Base-by-base conservation (phyloP, 2,888 invertebrate species). In the Drosophila limbata region DNA sequence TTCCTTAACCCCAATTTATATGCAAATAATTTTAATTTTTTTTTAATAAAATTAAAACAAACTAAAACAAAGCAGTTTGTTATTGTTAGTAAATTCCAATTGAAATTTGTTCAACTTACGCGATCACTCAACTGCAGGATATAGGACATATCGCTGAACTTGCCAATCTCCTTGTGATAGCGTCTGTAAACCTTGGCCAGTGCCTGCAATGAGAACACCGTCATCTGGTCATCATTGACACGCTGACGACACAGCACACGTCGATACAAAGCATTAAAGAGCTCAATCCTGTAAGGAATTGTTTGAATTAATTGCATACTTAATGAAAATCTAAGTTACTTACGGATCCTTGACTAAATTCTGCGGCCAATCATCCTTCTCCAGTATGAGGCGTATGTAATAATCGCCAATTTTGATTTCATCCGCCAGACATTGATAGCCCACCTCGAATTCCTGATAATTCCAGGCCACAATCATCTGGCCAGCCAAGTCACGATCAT, bases 341-440 rank as follows among this genome's bases (percentile, higher is more conserved):
- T 93, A 98, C 96, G 98, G 97, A 93, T 96, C 96, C 92, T 97
- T 95, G 79, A 98, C 98, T 31, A 97, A 96, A 91, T 96, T 96
- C 93, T 97, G 95, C 77, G 96, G 96, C 91, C 95, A 95, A 85
- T 96, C 96, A 87, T 96, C 96, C 93, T 98, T 97, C 92, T 99
- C 98, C 60, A 99, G 93, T 76, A 99, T 94, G 88, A 99, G 94
- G 81, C 99, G 94, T 79, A 99, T 94, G 92, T 98, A 99, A 93
- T 99, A 99, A 93, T 99, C 99, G 15, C 99, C 99, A 85, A 99
- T 99, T 93, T 97, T 97, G 78, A 99, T 98, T 93, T 99, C 99
- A 85, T 98, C 98, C 63, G 96, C 96, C 75, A 99, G 94, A 89
- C 98, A 98, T 77, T 96, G 96, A 93, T 99, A 99, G 88, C 95